Evolutionary conservation across 2,113 vertebrate species (phyloP), one percentile per base, ranked within the genome.

Genomic region (Clarias gariepinus): DNA sequence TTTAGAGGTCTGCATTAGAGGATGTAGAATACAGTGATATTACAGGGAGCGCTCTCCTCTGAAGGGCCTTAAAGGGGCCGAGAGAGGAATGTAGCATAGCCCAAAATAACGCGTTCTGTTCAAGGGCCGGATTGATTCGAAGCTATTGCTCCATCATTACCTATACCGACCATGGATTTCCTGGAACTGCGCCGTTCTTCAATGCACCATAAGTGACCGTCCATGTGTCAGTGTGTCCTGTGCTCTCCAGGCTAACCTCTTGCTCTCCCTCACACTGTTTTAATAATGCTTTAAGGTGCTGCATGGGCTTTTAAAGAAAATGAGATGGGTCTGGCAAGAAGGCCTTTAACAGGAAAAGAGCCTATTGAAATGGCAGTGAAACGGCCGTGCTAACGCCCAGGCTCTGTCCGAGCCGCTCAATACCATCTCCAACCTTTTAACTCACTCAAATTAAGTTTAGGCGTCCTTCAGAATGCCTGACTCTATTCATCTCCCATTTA

Each of bases 101-200:
- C 94, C 90, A 90, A 92, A 92, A 93, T 92, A 92, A 94, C 94
- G 93, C 92, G 90, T 94, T 92, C 92, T 91, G 88, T 92, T 91
- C 90, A 92, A 93, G 91, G 89, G 87, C 85, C 30, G 36, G 91
- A 94, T 95, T 90, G 94, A 95, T 94, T 91, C 85, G 28, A 63
- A 87, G 87, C 63, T 33, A 88, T 90, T 83, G 90, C 90, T 90
- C 91, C 90, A 91, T 94, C 90, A 94, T 94, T 87, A 93, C 93
- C 92, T 89, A 90, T 90, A 86, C 89, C 89, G 90, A 84, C 90
- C 89, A 89, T 84, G 89, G 90, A 92, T 92, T 91, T 89, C 89
- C 86, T 90, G 90, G 90, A 89, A 91, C 88, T 91, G 89, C 87
- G 84, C 88, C 69, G 74, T 80, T 52, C 60, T 68, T 84, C 87